Conservation (phyloP, 2,888 invertebrate genomes). For the Notodonta dromedarius region DNA sequence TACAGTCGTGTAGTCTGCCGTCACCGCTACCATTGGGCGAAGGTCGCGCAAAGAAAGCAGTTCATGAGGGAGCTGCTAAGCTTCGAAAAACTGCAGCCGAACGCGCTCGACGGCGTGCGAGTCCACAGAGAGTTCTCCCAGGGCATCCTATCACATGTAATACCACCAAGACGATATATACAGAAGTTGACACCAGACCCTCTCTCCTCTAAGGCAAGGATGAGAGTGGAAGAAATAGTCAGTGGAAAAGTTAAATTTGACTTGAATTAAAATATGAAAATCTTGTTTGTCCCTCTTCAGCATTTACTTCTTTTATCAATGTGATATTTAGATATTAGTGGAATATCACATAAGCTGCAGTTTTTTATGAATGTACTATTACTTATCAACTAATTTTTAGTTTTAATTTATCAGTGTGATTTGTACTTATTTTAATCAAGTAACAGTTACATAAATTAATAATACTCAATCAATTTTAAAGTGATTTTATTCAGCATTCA, state of each 20-base stretch:
- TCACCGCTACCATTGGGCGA: slow-evolving; percentile 83
- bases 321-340: too few species aligned
- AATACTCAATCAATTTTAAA: slow-evolving; percentile 4
- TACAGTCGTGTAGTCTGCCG: slow-evolving; percentile 86
- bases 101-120: slow-evolving; percentile 86
- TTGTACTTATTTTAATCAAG: slow-evolving; percentile 1
- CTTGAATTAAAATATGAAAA: slow-evolving; percentile 45
- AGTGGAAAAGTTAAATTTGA: slow-evolving; percentile 66
- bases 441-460: not conserved
- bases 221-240: slow-evolving; percentile 76
- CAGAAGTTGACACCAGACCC: slow-evolving; percentile 75
- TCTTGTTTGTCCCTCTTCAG: not conserved
- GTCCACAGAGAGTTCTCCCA: slow-evolving; percentile 86
- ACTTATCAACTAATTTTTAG: too few species aligned
- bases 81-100: slow-evolving; percentile 85
- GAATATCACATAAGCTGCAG: too few species aligned
- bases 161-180: slow-evolving; percentile 73
- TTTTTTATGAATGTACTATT: too few species aligned
- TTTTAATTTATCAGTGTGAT: too few species aligned
- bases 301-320: too few species aligned
- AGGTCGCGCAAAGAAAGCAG: slow-evolving; percentile 80
- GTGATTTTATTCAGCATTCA: slow-evolving; percentile 30
- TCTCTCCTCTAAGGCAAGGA: slow-evolving; percentile 64
- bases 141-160: slow-evolving; percentile 79
- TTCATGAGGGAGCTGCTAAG: slow-evolving; percentile 85